Conservation (phyloP, 2,888 invertebrate genomes). For the Noctua comes region DNA sequence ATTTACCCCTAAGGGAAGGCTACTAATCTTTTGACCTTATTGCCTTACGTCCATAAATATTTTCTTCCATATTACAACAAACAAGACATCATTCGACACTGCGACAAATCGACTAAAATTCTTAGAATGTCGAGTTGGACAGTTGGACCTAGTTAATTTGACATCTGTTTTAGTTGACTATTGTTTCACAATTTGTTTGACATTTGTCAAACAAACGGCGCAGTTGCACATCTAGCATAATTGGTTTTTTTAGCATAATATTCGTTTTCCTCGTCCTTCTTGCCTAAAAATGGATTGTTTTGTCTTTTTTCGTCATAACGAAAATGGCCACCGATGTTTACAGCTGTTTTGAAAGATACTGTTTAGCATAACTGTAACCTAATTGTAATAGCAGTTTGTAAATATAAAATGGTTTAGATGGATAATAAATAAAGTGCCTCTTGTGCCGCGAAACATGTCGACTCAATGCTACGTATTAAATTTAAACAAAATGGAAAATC, state of each 20-base stretch:
- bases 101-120: slow-evolving; percentile 18
- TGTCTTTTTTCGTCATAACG: not conserved
- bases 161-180: no score
- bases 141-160: no score
- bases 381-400: not conserved
- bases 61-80: no score
- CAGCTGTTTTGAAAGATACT: slow-evolving; percentile 56
- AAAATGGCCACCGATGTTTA: slow-evolving; percentile 54
- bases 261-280: slow-evolving; percentile 11
- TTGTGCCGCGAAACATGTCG: slow-evolving; percentile 66
- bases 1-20: no score
- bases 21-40: no score
- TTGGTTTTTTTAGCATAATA: slow-evolving; percentile 7
- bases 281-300: not conserved
- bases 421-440: slow-evolving; percentile 22
- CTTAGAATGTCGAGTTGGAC: not conserved
- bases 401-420: slow-evolving; percentile 17
- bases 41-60: no score
- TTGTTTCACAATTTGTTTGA: not conserved
- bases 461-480: slow-evolving; percentile 77
- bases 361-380: not conserved
- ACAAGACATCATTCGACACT: slow-evolving; percentile 10
- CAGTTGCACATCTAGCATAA: not conserved
- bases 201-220: not conserved
- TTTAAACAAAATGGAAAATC: slow-evolving; percentile 70